These are phyloP conservation scores for Propithecus deckenii DNA, from an alignment of 2,797 vertebrate species.

Conservation along the genomic window DNA sequence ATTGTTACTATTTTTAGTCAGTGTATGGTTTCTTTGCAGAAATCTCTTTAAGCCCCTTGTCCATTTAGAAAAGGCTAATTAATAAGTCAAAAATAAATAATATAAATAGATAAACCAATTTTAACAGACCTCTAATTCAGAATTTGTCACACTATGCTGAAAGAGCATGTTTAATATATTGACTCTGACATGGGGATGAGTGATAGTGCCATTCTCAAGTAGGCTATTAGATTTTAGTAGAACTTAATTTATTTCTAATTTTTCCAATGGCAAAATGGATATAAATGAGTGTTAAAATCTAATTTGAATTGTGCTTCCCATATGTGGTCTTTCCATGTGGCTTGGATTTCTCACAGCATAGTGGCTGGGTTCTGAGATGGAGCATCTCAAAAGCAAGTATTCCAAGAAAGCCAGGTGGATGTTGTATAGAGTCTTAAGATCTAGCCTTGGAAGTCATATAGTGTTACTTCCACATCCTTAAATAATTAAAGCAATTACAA, in stretches of 20 bases:
- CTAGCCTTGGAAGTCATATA: background rate
- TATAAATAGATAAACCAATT: background rate
- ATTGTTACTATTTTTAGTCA: background rate
- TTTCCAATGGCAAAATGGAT: background rate
- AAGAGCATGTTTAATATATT: background rate
- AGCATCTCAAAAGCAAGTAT: background rate
- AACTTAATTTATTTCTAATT: conserved; percentile 25
- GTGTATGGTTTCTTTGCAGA: background rate
- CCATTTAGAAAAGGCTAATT: background rate
- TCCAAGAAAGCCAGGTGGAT: background rate
- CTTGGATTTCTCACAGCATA: background rate
- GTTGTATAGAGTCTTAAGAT: background rate
- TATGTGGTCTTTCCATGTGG: background rate
- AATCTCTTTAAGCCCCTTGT: background rate
- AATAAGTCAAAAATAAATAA: background rate
- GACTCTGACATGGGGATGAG: background rate
- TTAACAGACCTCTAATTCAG: background rate
- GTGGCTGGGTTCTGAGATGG: background rate
- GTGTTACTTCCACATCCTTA: background rate
- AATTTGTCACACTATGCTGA: background rate
- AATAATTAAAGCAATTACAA: background rate
- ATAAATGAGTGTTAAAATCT: background rate
- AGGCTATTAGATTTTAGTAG: conserved; percentile 3
- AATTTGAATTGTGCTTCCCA: background rate
- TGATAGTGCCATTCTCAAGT: background rate